Conservation (phyloP, 2,797 vertebrate genomes). For the Periophthalmus magnuspinnatus region DNA sequence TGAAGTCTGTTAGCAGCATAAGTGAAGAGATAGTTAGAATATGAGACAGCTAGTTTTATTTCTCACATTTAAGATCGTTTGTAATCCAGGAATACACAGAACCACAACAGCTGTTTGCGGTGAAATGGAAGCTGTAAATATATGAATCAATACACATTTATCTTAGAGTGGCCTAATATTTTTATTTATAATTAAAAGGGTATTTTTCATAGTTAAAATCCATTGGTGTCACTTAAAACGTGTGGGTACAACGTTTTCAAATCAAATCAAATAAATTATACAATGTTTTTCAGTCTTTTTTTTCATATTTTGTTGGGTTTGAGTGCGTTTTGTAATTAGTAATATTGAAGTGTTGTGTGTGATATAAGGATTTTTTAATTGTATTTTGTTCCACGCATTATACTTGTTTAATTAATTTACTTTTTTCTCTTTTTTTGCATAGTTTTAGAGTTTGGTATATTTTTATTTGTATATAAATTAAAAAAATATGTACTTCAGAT, state of each 20-base stretch:
- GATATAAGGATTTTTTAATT: neutral
- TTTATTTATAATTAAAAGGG: neutral
- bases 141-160: neutral
- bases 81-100: neutral
- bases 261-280: neutral
- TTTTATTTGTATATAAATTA: too few species aligned
- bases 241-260: neutral
- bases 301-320: neutral
- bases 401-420: too few species aligned
- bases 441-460: too few species aligned
- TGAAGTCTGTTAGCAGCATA: slow-evolving; percentile 25
- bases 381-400: neutral
- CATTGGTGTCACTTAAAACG: neutral
- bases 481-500: too few species aligned
- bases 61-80: slow-evolving; percentile 15
- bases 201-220: neutral
- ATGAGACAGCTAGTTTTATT: slow-evolving; percentile 26
- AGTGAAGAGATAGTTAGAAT: slow-evolving; percentile 35
- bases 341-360: neutral
- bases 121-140: too few species aligned
- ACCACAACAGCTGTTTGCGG: too few species aligned
- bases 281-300: neutral
- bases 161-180: neutral
- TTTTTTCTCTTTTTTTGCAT: too few species aligned
- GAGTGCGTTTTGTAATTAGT: neutral